phyloP scores from a whole-genome alignment of 1,140 invertebrate genomes.

The Parasteatoda tepidariorum region DNA sequence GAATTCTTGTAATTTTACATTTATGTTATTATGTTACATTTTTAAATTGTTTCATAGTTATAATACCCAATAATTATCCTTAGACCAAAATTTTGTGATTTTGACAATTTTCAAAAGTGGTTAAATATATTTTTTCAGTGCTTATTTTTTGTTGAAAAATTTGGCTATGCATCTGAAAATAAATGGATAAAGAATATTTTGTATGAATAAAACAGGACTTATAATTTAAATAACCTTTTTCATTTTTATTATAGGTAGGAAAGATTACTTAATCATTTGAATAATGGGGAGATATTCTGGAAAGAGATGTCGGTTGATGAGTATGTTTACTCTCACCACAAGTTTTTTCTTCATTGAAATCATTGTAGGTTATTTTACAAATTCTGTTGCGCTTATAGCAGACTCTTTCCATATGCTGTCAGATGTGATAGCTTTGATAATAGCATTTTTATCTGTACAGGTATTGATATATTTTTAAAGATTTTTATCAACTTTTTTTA shows the following conservation, averaged over 20 bases:
- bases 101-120: not conserved
- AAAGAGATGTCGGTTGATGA: conserved; percentile 81
- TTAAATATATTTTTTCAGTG: not conserved
- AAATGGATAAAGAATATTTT: not conserved
- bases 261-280: not conserved
- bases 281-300: conserved; percentile 58
- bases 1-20: no score
- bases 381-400: conserved; percentile 72
- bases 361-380: conserved; percentile 72
- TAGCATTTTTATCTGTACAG: conserved; percentile 64
- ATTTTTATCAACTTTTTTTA: not conserved
- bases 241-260: not conserved
- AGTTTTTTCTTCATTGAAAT: conserved; percentile 73
- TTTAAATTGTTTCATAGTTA: no score
- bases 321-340: conserved; percentile 72
- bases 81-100: not conserved
- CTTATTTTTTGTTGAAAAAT: not conserved
- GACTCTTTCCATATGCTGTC: conserved; percentile 74
- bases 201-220: not conserved
- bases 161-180: not conserved
- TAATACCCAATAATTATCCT: no score
- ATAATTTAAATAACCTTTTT: not conserved
- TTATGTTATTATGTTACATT: no score
- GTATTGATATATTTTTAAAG: not conserved
- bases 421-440: conserved; percentile 72